Conservation (phyloP, 2,888 invertebrate genomes). For the Pollenia griseotomentosa region DNA sequence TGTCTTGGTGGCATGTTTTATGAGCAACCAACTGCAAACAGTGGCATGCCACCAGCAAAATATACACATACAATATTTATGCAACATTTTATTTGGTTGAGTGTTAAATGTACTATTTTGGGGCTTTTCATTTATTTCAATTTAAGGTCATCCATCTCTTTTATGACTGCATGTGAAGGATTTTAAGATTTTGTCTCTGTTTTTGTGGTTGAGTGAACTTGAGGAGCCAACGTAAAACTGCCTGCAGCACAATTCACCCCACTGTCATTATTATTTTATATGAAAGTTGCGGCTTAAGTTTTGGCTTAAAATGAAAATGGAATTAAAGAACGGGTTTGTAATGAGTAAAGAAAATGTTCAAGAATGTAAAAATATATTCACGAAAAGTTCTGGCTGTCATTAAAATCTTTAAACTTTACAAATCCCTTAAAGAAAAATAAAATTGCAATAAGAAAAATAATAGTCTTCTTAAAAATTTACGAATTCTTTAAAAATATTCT, state of each 20-base stretch:
- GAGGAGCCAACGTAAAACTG: not conserved
- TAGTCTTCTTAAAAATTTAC: too few relatives aligned
- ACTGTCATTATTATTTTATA: not conserved
- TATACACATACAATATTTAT: slow-evolving; percentile 1
- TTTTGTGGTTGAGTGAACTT: slow-evolving; percentile 9
- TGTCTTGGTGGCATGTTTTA: slow-evolving; percentile 1
- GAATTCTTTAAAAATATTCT: too few relatives aligned
- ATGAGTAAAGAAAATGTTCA: too few relatives aligned
- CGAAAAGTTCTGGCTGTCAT: too few relatives aligned
- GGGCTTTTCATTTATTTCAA: not conserved
- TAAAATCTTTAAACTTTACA: too few relatives aligned
- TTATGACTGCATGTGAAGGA: slow-evolving; percentile 4
- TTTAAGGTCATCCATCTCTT: slow-evolving; percentile 34
- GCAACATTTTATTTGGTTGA: slow-evolving; percentile 26
- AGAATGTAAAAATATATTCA: too few relatives aligned
- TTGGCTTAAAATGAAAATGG: too few relatives aligned
- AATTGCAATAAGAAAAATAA: too few relatives aligned
- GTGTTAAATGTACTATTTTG: slow-evolving; percentile 23
- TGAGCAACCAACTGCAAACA: slow-evolving; percentile 3
- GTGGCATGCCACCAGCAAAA: slow-evolving; percentile 37
- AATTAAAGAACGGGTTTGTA: too few relatives aligned
- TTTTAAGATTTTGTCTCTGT: not conserved
- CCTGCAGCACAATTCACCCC: not conserved
- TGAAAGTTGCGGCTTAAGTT: not conserved
- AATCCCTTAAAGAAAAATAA: too few relatives aligned